These are phyloP conservation scores for Mystacornis crossleyi DNA, from an alignment of 2,113 vertebrate genomes.

Conservation along the genomic window DNA sequence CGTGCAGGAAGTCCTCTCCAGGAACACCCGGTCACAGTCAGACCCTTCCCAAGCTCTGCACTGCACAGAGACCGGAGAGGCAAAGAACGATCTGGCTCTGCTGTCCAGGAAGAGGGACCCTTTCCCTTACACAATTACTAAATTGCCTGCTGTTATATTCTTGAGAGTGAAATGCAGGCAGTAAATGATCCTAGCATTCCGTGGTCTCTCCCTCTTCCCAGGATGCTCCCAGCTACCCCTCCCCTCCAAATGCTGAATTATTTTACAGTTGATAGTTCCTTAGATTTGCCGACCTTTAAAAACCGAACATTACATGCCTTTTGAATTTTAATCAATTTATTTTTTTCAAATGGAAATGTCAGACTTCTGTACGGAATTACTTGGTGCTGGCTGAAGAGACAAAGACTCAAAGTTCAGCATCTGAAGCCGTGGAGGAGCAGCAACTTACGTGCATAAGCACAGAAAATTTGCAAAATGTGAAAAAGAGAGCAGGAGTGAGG, in stretches of 20 bases:
- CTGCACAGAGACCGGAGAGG: not conserved
- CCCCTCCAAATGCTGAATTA: constrained; percentile 77
- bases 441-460: constrained; percentile 57
- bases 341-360: constrained; percentile 83
- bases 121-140: constrained; percentile 42
- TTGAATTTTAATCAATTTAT: constrained; percentile 86
- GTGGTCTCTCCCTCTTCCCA: not conserved
- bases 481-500: constrained; percentile 61
- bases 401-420: constrained; percentile 79
- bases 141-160: constrained; percentile 58
- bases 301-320: constrained; percentile 77
- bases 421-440: constrained; percentile 66
- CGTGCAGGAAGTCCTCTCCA: not conserved
- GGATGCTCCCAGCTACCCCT: not conserved
- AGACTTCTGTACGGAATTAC: constrained; percentile 78
- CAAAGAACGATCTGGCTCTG: not conserved
- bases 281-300: constrained; percentile 80
- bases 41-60: not conserved
- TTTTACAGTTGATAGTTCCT: constrained; percentile 81
- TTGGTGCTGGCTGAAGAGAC: constrained; percentile 74
- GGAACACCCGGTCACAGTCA: fast-evolving
- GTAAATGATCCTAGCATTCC: constrained; percentile 46
- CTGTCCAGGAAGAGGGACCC: not conserved
- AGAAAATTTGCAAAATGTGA: constrained; percentile 70
- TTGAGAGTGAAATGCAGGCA: constrained; percentile 26